Base-by-base conservation (phyloP, 2,797 vertebrate genomes). In the Onychomys leucogaster region DNA sequence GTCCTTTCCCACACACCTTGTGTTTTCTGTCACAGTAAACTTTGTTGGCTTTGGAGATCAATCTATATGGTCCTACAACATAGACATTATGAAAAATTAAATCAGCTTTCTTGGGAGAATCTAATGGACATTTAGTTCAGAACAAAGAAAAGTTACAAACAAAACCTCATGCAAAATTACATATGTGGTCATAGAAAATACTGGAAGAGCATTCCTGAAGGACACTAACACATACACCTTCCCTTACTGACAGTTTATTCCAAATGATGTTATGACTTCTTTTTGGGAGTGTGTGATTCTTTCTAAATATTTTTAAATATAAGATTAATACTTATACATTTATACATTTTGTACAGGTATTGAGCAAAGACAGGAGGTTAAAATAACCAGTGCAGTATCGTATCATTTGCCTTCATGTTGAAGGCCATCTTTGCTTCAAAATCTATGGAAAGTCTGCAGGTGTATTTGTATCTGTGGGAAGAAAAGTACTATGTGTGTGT, bases 381-480 rank as follows among this genome's bases (percentile, higher is more conserved):
- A 34, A 75, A 55, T 59, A 75, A 23, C 57, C 17, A 49, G 9
- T 23, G 59, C 21, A 88, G 3, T 82, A 59, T 27, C 16, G 1
- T 63, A n/a, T 32, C 23, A 82, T 82, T 96, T 98, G 98, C 97
- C 96, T 98, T 98, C 97, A 96, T 63, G 14, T 94, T 3, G 17
- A 96, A 91, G 90, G 76, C 52, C 97, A 27, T 94, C 34, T 82
- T 96, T 98, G 98, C 92, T 94, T 98, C 95, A 95, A 23, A 41
- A 63, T 7, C 94, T 82, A 76, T 59, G 63, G 83, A 96, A 73
- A 77, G 75, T 65, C 65, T 34, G 43, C 89, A 59, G 37, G 9
- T 57, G 94, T 95, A 84, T 65, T 27, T 84, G 55, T 86, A 5
- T 80, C 49, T 90, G 2, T 94, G 21, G 29, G 65, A 78, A 52